Conservation (phyloP, 2,113 vertebrate genomes). For the Toxotes jaculatrix region DNA sequence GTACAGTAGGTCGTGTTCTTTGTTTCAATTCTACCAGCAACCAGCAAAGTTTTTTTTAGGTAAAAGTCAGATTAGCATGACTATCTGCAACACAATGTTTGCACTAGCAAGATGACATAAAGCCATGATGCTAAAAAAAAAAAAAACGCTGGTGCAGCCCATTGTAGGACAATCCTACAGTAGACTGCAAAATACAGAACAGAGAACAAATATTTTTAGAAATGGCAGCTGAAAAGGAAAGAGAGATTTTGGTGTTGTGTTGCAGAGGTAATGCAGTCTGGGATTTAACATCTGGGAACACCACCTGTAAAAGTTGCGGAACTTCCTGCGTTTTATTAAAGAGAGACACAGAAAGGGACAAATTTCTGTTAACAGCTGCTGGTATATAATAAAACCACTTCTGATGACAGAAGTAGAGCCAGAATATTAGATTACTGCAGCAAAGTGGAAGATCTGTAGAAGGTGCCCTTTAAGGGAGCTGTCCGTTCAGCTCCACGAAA, state of each 20-base stretch:
- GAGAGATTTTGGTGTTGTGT: not conserved
- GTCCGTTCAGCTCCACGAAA: constrained; percentile 21
- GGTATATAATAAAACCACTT: not conserved
- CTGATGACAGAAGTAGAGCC: not conserved
- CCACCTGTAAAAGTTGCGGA: not conserved
- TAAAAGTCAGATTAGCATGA: not conserved
- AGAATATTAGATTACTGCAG: not conserved
- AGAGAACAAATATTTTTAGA: not conserved
- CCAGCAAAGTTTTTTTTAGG: not conserved
- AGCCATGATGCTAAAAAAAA: not conserved
- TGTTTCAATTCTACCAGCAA: too few species aligned
- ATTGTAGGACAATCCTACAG: too few species aligned
- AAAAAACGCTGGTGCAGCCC: too few species aligned
- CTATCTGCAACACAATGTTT: not conserved
- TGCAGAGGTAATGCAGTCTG: not conserved
- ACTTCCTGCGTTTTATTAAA: too few species aligned
- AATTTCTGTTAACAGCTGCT: not conserved
- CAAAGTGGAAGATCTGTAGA: not conserved
- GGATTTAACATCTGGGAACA: constrained; percentile 12
- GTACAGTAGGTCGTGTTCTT: not conserved
- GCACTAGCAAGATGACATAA: not conserved
- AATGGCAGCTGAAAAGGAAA: constrained; percentile 1
- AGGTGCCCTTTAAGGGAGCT: not conserved
- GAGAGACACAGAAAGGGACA: not conserved
- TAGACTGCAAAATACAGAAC: not conserved